These are phyloP conservation scores for Catonia carolina DNA, from an alignment of 2,888 invertebrate genomes.

Conservation along the genomic window DNA sequence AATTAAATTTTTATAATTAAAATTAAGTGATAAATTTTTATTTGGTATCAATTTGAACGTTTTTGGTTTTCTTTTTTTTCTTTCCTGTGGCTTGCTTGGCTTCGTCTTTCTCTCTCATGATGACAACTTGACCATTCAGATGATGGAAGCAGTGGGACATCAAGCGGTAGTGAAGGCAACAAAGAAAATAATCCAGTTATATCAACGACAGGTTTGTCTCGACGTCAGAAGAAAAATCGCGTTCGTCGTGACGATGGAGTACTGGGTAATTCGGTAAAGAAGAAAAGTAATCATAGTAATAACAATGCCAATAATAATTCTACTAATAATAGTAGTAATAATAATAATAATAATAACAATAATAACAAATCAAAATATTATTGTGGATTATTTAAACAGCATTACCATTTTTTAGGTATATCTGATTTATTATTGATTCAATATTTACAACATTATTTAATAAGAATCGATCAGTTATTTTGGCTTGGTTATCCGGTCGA, in stretches of 20 bases:
- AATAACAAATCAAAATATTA: neutral
- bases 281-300: conserved; percentile 26
- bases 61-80: conserved; percentile 15
- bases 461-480: conserved; percentile 55
- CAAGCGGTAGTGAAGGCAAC: conserved; percentile 38
- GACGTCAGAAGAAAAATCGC: conserved; percentile 50
- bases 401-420: conserved; percentile 33
- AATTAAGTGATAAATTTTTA: too few relatives aligned
- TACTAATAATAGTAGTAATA: neutral
- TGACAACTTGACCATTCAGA: conserved; percentile 21
- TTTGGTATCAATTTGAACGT: too few relatives aligned
- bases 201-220: conserved; percentile 35
- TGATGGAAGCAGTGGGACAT: conserved; percentile 38
- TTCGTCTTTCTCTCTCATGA: neutral
- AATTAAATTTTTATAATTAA: too few relatives aligned
- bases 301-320: neutral
- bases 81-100: neutral
- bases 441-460: conserved; percentile 54
- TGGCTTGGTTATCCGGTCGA: conserved; percentile 67
- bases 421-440: conserved; percentile 50
- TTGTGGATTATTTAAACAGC: conserved; percentile 21
- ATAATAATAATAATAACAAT: conserved; percentile 4
- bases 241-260: conserved; percentile 34
- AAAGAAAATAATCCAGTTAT: conserved; percentile 34
- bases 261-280: conserved; percentile 35